Percentiles rank a stretch among this genome's conserved stretches.
Evolutionary conservation across 1,140 invertebrate species (phyloP).

Genomic region (Solenopsis invicta): DNA sequence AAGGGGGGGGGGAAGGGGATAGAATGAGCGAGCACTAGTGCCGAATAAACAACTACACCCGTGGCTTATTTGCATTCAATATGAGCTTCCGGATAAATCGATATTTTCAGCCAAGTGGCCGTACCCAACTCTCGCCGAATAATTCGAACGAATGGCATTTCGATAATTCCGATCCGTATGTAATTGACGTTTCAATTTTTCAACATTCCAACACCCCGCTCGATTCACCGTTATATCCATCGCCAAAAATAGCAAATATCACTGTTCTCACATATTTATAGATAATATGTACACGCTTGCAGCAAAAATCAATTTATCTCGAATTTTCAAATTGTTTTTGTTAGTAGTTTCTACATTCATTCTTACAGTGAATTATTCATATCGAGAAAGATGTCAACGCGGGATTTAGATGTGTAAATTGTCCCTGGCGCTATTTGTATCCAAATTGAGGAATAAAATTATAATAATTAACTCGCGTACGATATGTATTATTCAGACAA

Average conservation of each 20-base stretch:
- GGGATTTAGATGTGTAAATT: not conserved
- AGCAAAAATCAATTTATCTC: not conserved
- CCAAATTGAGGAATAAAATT: not conserved
- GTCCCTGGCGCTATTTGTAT: not conserved
- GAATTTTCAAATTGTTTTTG: not conserved
- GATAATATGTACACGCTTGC: not conserved
- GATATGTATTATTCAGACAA: not conserved
- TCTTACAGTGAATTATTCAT: not conserved
- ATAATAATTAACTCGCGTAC: not conserved
- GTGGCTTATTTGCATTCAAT: conserved; percentile 74
- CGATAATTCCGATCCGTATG: conserved; percentile 60
- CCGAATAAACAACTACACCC: conserved; percentile 74
- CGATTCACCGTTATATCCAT: not conserved
- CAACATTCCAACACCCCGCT: not conserved
- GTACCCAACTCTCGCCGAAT: conserved; percentile 34
- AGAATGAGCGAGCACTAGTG: conserved; percentile 71
- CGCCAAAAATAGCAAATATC: not conserved
- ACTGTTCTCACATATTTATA: not conserved
- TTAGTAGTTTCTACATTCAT: too few species aligned
- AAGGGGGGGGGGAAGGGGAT: not conserved
- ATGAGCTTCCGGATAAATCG: conserved; percentile 72
- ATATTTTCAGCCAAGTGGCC: conserved; percentile 69
- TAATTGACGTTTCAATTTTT: conserved; percentile 71
- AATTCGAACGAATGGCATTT: conserved; percentile 70
- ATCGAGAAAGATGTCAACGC: not conserved